Evolutionary conservation across 37 sponge, comb jelly and placozoan species (phyloP), one percentile per base, ranked within the genome.

Genomic region (Hormiphora californensis): DNA sequence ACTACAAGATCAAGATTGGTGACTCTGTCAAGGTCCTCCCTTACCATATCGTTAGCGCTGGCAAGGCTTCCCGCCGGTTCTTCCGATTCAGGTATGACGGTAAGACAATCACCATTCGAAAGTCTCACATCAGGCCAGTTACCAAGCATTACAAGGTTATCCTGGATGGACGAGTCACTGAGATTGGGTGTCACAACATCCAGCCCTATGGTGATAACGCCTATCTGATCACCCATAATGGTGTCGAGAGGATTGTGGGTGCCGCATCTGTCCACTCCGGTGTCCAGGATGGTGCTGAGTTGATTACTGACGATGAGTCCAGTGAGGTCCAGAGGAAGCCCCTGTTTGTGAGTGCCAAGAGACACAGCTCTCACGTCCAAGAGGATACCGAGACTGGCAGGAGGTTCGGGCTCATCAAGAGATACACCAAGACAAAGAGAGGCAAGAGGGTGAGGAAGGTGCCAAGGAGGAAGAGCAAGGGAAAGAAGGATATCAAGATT

Each of bases 61-160:
- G 61, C 61, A 57, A 57, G n/a, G 61, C 61, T 19, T 57, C 61
- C n/a, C 61, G 61, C n/a, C n/a, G 61, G 27, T 57, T 57, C 61
- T 57, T 57, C 61, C n/a, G 61, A 12, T 57, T 57, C 27, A 57
- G 61, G 61, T 57, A 57, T 15, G 61, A 57, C 61, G 61, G 61
- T 57, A 57, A 57, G n/a, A 57, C 61, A 5, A 57, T 57, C 7
- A 57, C 61, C 61, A 15, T 57, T 30, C n/a, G 61, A 15, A 57
- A 57, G n/a, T 57, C 61, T 4, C 61, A 57, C 23, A 57, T 57
- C n/a, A 23, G 61, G 4, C 61, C 61, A 5, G 61, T 57, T 21
- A 57, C 61, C 61, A 57, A 57, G n/a, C 61, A 57, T 5, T 57
- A 57, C 61, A 57, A 57, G 23, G 61, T 57, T 28, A 57, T 57